Evolutionary conservation across 2,113 vertebrate genomes (phyloP), one percentile per base, ranked within the genome.

Genomic region (Nothobranchius kuhntae): DNA sequence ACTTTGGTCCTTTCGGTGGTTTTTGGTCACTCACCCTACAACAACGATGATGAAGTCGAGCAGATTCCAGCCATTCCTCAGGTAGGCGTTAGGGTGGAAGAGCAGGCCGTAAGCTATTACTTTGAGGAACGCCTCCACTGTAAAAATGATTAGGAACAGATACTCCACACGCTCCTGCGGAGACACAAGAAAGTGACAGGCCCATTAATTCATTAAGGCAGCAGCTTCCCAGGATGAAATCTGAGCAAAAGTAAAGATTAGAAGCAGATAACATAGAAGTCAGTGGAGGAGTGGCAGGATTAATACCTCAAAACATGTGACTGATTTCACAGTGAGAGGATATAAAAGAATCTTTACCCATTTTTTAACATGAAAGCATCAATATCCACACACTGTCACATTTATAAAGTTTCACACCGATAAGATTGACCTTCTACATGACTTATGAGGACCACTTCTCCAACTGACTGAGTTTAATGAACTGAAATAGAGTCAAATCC

Each of bases 61-160:
- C 91, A 99, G 92, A 92, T 99, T 99, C 98, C 98, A 99, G 85
- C 98, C 98, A n/a, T 99, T 99, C 91, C 98, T 95, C 92, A 99
- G 95, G 94, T 99, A 99, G 82, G 96, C 97, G 67, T 99, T 99
- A 73, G 98, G 97, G 85, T 99, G 98, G 94, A 98, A 98, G 89
- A 99, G 96, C 81, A 99, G 95, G 90, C 98, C 98, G 38, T 99
- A 98, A 50, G 98, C 96, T 91, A 99, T 97, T 87, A 99, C 96
- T 95, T 99, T 99, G 89, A 99, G 94, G 92, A 99, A 98, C 70
- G 98, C 98, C 93, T 99, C 98, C 94, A 99, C 98, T 59, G 98
- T 99, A 93, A 99, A 99, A 94, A 99, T 98, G 92, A 99, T 99
- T 93, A 99, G 97, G 92, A 99, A 99, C 91, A 99, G 95, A 92